These are phyloP conservation scores for Catamblyrhynchus diadema DNA, from an alignment of 2,797 vertebrate species.

Conservation along the genomic window DNA sequence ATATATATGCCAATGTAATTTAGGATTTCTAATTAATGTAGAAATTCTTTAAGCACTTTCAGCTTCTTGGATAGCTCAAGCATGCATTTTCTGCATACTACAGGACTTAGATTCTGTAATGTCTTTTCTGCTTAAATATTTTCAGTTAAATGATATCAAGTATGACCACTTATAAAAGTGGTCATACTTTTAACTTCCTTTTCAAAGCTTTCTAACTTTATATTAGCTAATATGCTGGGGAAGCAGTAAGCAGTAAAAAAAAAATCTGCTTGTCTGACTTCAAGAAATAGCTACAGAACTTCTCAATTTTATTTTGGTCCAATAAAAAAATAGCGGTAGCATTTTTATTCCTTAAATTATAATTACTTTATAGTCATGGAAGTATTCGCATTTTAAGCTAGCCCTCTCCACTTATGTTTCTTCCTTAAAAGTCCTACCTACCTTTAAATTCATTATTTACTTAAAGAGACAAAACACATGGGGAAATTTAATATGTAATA, in stretches of 20 bases:
- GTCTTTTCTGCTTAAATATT: conserved; percentile 15
- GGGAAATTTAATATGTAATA: conserved; percentile 1
- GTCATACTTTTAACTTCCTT: not conserved
- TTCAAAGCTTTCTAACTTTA: not conserved
- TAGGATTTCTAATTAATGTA: conserved; percentile 36
- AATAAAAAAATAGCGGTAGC: not conserved
- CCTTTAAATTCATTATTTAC: not conserved
- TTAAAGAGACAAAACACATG: conserved; percentile 4
- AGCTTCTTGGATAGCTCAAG: not conserved
- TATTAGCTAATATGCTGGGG: not conserved
- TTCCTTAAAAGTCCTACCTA: not conserved
- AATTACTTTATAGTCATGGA: not conserved
- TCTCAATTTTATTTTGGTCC: not conserved
- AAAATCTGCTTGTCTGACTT: not conserved
- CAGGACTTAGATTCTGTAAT: not conserved
- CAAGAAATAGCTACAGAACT: not conserved
- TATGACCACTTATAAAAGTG: not conserved
- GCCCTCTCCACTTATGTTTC: not conserved
- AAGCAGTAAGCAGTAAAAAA: not conserved
- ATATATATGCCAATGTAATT: conserved; percentile 24
- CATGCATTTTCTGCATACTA: not conserved
- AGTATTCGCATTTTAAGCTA: not conserved
- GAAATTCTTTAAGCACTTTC: conserved; percentile 5
- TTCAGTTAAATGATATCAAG: not conserved
- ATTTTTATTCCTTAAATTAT: not conserved